Conservation (phyloP, 2,888 invertebrate genomes). For the Cosmopolites sordidus region DNA sequence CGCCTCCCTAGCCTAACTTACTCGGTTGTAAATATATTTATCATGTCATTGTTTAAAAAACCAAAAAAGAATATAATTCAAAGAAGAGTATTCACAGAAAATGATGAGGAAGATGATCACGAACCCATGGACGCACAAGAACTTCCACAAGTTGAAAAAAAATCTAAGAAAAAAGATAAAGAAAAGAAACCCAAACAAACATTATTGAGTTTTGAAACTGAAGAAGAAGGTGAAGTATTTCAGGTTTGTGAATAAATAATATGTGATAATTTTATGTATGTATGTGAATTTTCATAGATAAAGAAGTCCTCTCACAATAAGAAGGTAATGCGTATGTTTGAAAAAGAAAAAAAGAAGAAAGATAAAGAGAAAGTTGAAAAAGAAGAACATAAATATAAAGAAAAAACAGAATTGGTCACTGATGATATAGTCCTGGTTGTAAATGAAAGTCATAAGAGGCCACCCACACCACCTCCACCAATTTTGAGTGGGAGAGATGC, state of each 20-base stretch:
- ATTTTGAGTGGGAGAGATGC: constrained; percentile 80
- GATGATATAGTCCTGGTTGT: constrained; percentile 63
- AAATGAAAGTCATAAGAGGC: constrained; percentile 44
- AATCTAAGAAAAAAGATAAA: constrained; percentile 47
- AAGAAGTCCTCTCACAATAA: constrained; percentile 94
- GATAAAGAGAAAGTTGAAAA: constrained; percentile 48
- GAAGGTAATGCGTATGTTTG: constrained; percentile 77
- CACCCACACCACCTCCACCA: constrained; percentile 41
- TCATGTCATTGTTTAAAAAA: constrained; percentile 82
- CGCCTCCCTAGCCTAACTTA: no score
- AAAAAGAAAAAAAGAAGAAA: constrained; percentile 68
- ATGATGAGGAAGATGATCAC: constrained; percentile 65
- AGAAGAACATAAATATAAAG: constrained; percentile 41
- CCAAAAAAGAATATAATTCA: constrained; percentile 76
- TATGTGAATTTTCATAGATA: constrained; percentile 65
- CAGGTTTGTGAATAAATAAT: constrained; percentile 53
- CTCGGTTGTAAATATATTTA: background rate
- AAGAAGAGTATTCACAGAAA: constrained; percentile 66
- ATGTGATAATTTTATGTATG: background rate
- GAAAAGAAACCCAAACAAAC: constrained; percentile 53
- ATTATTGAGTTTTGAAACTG: constrained; percentile 76
- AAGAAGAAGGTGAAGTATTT: constrained; percentile 83
- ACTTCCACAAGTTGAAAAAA: constrained; percentile 37
- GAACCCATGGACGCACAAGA: constrained; percentile 47
- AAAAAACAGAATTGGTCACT: constrained; percentile 64